Evolutionary conservation across 92 coral and sea anemone genomes (phyloP), one percentile per base, ranked within the genome.

Genomic region (Bergia sp.): DNA sequence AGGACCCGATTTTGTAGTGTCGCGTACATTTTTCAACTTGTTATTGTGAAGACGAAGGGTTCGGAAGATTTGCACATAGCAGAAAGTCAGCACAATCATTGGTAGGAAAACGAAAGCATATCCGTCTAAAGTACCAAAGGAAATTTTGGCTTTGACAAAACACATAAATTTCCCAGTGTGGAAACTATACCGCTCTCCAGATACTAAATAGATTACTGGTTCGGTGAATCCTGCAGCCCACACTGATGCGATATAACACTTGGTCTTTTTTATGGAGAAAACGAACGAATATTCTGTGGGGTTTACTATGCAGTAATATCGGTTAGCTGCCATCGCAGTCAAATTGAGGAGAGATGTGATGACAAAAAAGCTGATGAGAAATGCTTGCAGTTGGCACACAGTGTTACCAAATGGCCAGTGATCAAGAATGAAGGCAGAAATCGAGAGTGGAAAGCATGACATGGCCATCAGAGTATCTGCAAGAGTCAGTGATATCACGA

Each of bases 371-470:
- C 91, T 85, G 41, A 81, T 87, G 82, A 86, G 66, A 82, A 82
- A 92, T 13, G 91, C 94, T 21, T 90, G 72, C 61, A 73, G 73
- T 72, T 73, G 29, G 53, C 96, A 93, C 7, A 85, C 89, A 42
- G 40, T 36, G 23, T 89, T 82, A 16, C 92, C 92, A 4, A 92
- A 82, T 13, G 88, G 66, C 94, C 94, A 92, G 67, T 36, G 21
- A 0, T 41, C 91, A 18, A 79, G 50, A 37, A 92, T 36, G 4
- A 92, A 29, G 1, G 94, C 88, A 36, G 85, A 81, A 47, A 71
- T 64, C 49, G 94, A 87, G 23, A 91, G 81, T 4, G 96, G 96
- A 92, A 91, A 89, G 90, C 88, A 91, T 85, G 89, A n/a, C 18
- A 82, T 84, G 18, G 96, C 88, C 45, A 91, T 93, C 65, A 91